These are phyloP conservation scores for Cecropterus lyciades DNA, from an alignment of 1,140 invertebrate genomes.

Conservation along the genomic window DNA sequence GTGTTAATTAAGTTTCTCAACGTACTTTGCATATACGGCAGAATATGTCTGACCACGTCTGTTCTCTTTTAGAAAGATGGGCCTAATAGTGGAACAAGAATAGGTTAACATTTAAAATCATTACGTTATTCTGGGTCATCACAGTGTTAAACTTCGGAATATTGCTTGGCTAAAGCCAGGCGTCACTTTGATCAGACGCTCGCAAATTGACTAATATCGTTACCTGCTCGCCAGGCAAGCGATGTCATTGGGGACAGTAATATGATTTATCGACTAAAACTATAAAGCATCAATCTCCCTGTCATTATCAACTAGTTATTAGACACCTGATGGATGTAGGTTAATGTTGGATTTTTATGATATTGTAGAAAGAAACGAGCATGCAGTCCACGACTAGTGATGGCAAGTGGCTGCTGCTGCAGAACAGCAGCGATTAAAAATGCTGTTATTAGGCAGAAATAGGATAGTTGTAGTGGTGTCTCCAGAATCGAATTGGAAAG, in stretches of 20 bases:
- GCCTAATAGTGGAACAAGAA: background rate
- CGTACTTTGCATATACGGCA: too few relatives aligned
- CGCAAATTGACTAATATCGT: constrained; percentile 22
- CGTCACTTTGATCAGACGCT: constrained; percentile 21
- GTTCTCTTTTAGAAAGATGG: too few relatives aligned
- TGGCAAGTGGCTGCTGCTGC: too few relatives aligned
- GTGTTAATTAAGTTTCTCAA: background rate
- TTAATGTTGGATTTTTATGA: constrained; percentile 15
- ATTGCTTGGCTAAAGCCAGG: background rate
- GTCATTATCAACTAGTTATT: constrained; percentile 6
- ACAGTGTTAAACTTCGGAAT: background rate
- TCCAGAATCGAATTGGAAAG: too few relatives aligned
- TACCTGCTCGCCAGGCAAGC: constrained; percentile 15
- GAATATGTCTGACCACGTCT: too few relatives aligned
- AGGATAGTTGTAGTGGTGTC: too few relatives aligned
- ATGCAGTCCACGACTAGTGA: too few relatives aligned
- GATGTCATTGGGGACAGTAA: constrained; percentile 21
- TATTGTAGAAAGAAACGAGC: too few relatives aligned
- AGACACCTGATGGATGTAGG: constrained; percentile 9
- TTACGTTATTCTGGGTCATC: background rate
- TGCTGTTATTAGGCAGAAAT: too few relatives aligned
- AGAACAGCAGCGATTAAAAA: too few relatives aligned
- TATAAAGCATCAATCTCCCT: constrained; percentile 17
- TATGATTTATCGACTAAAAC: constrained; percentile 22
- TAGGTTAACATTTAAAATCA: background rate